Percentiles rank a stretch among this genome's conserved stretches.
Conservation (phyloP, 2,797 vertebrate species). For the Lithobates pipiens region DNA sequence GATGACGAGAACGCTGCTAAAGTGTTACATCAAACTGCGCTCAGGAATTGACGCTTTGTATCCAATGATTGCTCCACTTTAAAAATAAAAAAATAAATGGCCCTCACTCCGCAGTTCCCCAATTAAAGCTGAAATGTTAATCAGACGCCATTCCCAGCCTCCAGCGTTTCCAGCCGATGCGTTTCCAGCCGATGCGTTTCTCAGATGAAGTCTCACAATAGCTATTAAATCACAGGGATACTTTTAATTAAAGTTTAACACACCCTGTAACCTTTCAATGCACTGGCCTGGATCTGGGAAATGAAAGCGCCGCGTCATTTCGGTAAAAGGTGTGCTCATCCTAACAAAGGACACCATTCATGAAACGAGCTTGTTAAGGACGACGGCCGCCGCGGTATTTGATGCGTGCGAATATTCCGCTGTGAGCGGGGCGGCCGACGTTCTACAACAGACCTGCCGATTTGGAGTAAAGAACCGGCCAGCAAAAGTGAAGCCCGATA, state of each 20-base stretch:
- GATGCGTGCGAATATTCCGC: neutral
- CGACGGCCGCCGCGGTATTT: neutral
- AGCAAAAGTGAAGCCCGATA: no score
- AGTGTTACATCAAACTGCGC: no score
- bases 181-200: neutral
- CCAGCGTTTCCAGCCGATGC: constrained; percentile 43
- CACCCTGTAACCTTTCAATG: constrained; percentile 54
- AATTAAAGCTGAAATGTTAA: constrained; percentile 51
- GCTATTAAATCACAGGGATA: constrained; percentile 47
- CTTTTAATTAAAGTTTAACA: constrained; percentile 62
- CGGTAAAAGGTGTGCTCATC: neutral
- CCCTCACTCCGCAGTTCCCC: no score
- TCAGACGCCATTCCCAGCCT: neutral
- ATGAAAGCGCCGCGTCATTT: constrained; percentile 39
- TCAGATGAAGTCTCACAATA: constrained; percentile 48
- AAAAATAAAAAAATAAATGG: no score
- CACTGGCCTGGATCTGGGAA: neutral
- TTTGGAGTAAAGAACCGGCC: no score
- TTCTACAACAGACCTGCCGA: no score
- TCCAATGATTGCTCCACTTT: no score
- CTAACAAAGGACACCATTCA: neutral
- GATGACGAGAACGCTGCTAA: no score
- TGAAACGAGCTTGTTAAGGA: neutral
- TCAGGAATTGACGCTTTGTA: no score
- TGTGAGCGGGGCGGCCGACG: no score